phyloP scores from a whole-genome alignment of 2,797 vertebrate genomes.

The Garrulus glandarius region DNA sequence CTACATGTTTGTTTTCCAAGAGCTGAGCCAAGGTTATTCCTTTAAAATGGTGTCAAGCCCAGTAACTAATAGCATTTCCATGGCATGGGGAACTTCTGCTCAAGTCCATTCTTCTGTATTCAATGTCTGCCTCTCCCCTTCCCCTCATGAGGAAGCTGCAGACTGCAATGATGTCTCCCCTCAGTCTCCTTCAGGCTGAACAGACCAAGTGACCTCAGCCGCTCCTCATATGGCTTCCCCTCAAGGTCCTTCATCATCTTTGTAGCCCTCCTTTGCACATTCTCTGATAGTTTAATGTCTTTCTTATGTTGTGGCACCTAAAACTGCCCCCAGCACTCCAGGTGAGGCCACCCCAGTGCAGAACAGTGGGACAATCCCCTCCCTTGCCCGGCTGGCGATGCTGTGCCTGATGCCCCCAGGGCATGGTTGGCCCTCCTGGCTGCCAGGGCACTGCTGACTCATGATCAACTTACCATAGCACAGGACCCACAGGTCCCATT shows the following conservation, averaged over 20 bases:
- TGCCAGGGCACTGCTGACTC: neutral
- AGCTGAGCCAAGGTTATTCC: neutral
- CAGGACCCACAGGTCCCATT: fast-evolving
- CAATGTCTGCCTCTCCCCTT: too few species aligned
- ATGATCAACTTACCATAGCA: neutral
- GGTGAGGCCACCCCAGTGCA: fast-evolving
- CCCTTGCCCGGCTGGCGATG: fast-evolving
- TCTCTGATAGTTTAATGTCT: neutral
- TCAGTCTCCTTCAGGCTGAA: neutral
- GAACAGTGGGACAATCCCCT: neutral
- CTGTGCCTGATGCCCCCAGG: neutral
- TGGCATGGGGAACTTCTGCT: neutral
- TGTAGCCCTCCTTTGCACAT: neutral
- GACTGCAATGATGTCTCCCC: neutral
- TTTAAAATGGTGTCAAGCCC: neutral
- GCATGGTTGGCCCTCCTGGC: fast-evolving
- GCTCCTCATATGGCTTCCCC: fast-evolving
- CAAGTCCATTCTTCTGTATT: neutral
- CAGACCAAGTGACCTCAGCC: neutral
- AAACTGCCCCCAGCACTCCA: fast-evolving
- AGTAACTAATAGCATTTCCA: neutral
- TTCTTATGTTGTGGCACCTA: neutral
- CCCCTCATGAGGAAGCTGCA: neutral
- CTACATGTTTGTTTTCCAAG: neutral
- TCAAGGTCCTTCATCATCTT: neutral